These are phyloP conservation scores for Montipora efflorescens DNA, from an alignment of 64 coral and sea anemone genomes.

Conservation along the genomic window DNA sequence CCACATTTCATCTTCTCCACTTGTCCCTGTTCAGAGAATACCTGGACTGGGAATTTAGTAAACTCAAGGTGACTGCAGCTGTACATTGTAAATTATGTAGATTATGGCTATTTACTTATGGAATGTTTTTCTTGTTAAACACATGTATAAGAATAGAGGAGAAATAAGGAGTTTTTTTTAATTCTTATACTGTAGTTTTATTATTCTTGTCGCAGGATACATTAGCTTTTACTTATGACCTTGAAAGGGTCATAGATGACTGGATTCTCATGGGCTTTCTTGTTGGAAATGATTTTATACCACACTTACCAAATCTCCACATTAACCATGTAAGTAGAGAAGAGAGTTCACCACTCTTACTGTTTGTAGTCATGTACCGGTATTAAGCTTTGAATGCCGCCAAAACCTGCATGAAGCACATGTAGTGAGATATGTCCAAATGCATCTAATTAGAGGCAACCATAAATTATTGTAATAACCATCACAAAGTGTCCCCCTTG, in stretches of 20 bases:
- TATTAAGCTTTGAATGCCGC: background rate
- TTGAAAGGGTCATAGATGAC: constrained; percentile 97
- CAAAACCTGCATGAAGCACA: too few relatives aligned
- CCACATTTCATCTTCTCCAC: constrained; percentile 97
- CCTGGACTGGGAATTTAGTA: constrained; percentile 92
- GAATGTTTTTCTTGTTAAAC: too few relatives aligned
- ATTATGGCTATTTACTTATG: too few relatives aligned
- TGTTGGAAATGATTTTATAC: constrained; percentile 99
- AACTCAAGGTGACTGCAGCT: constrained; percentile 73
- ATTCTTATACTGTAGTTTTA: background rate
- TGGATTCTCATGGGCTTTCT: constrained; percentile 99
- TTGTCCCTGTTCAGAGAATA: constrained; percentile 95
- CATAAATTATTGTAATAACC: too few relatives aligned
- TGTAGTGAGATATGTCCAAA: too few relatives aligned
- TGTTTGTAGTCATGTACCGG: background rate
- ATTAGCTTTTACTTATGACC: constrained; percentile 79
- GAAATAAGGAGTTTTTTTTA: too few relatives aligned
- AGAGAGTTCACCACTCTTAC: background rate
- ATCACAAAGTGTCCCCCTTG: too few relatives aligned
- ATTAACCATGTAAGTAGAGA: constrained; percentile 92
- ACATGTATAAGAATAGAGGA: too few relatives aligned
- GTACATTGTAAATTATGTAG: too few relatives aligned
- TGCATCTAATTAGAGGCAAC: too few relatives aligned
- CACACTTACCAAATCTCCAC: constrained; percentile 94
- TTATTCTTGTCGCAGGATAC: constrained; percentile 46